These are phyloP conservation scores for Halcyon senegalensis DNA, from an alignment of 2,113 vertebrate genomes.

Conservation along the genomic window DNA sequence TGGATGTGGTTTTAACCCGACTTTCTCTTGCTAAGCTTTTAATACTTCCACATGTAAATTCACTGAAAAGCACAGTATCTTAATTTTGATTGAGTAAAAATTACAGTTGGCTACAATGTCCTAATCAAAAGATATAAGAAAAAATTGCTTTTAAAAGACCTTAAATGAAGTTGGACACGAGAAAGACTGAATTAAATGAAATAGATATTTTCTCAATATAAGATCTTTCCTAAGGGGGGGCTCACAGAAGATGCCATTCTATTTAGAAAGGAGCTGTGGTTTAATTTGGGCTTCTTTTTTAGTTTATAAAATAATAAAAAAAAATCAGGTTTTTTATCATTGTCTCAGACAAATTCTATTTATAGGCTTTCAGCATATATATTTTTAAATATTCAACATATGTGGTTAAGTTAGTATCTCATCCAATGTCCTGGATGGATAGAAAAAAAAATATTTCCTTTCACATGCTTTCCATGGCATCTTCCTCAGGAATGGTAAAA, in stretches of 20 bases:
- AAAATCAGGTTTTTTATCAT: neutral
- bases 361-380: neutral
- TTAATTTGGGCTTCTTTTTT: neutral
- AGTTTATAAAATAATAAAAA: neutral
- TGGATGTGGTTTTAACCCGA: neutral
- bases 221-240: neutral
- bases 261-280: neutral
- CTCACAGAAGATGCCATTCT: neutral
- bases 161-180: neutral
- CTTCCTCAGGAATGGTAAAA: neutral
- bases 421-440: neutral
- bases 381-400: neutral
- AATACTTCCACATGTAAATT: neutral
- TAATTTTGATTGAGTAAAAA: neutral
- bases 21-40: neutral
- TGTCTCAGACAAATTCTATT: neutral
- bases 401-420: neutral
- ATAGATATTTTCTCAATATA: slow-evolving; percentile 2
- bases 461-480: neutral
- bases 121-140: neutral
- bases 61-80: neutral
- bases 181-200: neutral
- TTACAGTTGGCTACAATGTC: neutral
- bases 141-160: neutral
- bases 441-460: neutral